Conservation (phyloP, 2,113 vertebrate species). For the Clinocottus analis region DNA sequence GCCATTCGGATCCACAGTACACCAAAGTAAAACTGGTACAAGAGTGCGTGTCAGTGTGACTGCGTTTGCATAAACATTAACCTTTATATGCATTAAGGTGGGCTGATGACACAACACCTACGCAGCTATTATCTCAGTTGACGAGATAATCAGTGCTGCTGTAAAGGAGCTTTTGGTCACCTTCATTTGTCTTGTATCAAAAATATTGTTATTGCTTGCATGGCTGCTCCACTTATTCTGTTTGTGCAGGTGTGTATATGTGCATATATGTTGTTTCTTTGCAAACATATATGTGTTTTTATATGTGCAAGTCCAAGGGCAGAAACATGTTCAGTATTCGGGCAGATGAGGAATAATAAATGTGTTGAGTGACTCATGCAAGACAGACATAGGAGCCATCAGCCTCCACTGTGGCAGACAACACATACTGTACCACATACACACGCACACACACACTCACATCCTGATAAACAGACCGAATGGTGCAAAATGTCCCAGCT, state of each 20-base stretch:
- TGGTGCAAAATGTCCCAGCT: constrained; percentile 51
- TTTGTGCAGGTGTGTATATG: neutral
- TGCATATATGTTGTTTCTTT: neutral
- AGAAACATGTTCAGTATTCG: constrained; percentile 34
- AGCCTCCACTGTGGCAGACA: constrained; percentile 52
- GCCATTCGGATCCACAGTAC: constrained; percentile 60
- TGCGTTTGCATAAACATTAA: constrained; percentile 68
- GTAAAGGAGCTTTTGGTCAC: constrained; percentile 27
- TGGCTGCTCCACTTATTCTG: neutral
- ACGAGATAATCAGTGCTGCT: constrained; percentile 38
- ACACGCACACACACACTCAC: neutral
- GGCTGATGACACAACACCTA: constrained; percentile 56
- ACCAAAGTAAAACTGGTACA: constrained; percentile 55
- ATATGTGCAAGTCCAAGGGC: constrained; percentile 24
- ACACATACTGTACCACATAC: constrained; percentile 44
- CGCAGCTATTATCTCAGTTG: constrained; percentile 51
- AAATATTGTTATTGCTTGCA: neutral
- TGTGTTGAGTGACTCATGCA: constrained; percentile 69
- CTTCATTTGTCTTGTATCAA: neutral
- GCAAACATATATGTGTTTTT: neutral
- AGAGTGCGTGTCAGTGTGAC: constrained; percentile 21
- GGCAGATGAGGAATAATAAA: constrained; percentile 57
- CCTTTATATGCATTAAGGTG: constrained; percentile 68
- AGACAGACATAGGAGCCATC: constrained; percentile 55
- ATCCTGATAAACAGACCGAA: constrained; percentile 22